Base-by-base conservation (phyloP, 2,113 vertebrate species). In the Neoarius graeffei region DNA sequence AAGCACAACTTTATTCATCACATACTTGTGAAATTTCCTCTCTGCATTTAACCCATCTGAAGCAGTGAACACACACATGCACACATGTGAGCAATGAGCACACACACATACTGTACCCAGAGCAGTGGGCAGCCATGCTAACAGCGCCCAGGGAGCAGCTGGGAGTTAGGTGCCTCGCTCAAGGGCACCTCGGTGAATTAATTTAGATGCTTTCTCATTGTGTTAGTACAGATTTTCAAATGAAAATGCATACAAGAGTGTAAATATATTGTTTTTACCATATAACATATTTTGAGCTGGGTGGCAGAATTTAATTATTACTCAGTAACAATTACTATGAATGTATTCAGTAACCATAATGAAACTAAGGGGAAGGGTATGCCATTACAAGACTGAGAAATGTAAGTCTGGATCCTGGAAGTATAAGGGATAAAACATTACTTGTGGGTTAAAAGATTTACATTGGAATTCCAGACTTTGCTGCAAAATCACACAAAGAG, bases 201-300 rank as follows among this genome's bases (percentile, higher is more conserved):
- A 67, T 80, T 54, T 67, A 60, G 27, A 62, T 67, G 5, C 67
- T 67, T 86, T 81, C 15, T 57, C 7, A 25, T 56, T 54, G 59
- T 35, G 14, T 66, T 42, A 35, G 17, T 30, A 50, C 60, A 54
- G 60, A 62, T 80, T 77, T 67, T 52, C 6, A 19, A 67, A 62
- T 27, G 17, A 81, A 69, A 81, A 4, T 14, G n/a, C 17, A 64
- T n/a, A 79, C 50, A 79, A 20, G n/a, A 42, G 52, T 30, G 7
- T 59, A 56, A 71, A 67, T 73, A 73, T 56, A 57, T 71, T 69
- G 83, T 67, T 84, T 84, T 84, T 6, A 48, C n/a, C n/a, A n/a
- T n/a, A n/a, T 27, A 69, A 54, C 1, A 20, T 82, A 82, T 82
- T 57, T 52, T 80, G 6, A 80, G n/a, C 27, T 30, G n/a, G 6